Base-by-base conservation (phyloP, 2,797 vertebrate species). In the Anolis apletophallus region DNA sequence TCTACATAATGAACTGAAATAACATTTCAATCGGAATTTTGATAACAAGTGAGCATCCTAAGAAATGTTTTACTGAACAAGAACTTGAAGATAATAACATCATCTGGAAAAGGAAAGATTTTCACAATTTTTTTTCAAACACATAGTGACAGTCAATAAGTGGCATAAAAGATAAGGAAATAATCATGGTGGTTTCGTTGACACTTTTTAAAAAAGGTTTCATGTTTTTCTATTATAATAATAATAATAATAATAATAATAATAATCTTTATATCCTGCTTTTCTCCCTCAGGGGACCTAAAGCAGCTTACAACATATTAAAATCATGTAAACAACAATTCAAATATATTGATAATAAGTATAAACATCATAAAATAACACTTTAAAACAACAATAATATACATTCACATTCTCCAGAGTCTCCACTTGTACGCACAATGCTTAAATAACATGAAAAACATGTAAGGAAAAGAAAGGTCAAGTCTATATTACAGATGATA, bases 401-500 rank as follows among this genome's bases (percentile, higher is more conserved):
- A 40, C 40, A 40, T 40, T 40, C 40, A 40, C 55, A 93, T 46
- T 69, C 52, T 14, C 32, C 52, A 69, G 29, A 77, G 74, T 52
- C 17, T 83, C 67, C 9, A 57, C 21, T 54, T 80, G n/a, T 72
- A 91, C 50, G 10, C 69, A 73, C 11, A 76, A 46, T 1, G 59
- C 85, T 87, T 89, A 85, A 79, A 89, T 71, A 81, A 74, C 16
- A 26, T 29, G 55, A 29, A 79, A 67, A 59, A 68, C 23, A 50
- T 69, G 32, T 59, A 82, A 72, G 46, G 57, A 80, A 54, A 34
- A n/a, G 50, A 76, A 19, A 6, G 29, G 4, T 21, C 71, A 19
- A 71, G 69, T 52, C 55, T 46, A 21, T n/a, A 2, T 59, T 21
- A 8, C 29, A 16, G 19, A 10, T 80, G 17, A 46, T 3, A 68